Evolutionary conservation across 1,140 invertebrate genomes (phyloP).

Genomic region (Drosophila ironensis): DNA sequence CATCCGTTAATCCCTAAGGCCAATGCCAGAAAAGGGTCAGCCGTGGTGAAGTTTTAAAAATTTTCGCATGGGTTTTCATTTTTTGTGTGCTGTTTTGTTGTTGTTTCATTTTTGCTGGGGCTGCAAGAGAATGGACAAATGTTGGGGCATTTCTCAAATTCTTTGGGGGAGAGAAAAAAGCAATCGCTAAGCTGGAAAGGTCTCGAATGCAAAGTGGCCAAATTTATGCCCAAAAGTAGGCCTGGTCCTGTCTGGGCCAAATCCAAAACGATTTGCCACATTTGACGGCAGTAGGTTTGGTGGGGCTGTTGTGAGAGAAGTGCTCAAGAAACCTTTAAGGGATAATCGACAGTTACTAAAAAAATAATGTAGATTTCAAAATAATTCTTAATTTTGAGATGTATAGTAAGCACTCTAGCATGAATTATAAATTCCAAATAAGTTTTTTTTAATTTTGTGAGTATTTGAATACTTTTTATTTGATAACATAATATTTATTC

Average conservation of each 20-base stretch:
- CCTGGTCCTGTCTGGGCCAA: slow-evolving; percentile 26
- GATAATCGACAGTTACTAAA: background rate
- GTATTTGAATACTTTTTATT: too few species aligned
- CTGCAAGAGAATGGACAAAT: slow-evolving; percentile 65
- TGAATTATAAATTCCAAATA: too few species aligned
- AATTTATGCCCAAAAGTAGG: slow-evolving; percentile 67
- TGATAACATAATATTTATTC: too few species aligned
- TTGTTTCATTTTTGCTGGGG: background rate
- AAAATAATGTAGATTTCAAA: background rate
- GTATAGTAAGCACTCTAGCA: too few species aligned
- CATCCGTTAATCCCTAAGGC: slow-evolving; percentile 62
- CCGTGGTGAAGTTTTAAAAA: slow-evolving; percentile 46
- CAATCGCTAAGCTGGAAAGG: slow-evolving; percentile 42
- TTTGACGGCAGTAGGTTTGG: slow-evolving; percentile 37
- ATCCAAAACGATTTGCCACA: slow-evolving; percentile 33
- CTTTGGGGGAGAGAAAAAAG: slow-evolving; percentile 35
- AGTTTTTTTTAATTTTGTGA: too few species aligned
- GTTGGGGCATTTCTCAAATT: slow-evolving; percentile 69
- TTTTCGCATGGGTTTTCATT: slow-evolving; percentile 28
- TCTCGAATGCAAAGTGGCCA: slow-evolving; percentile 63
- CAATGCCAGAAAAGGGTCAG: slow-evolving; percentile 69
- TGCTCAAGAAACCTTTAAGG: background rate
- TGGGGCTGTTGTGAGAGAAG: background rate
- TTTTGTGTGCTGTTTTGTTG: slow-evolving; percentile 21
- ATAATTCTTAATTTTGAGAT: too few species aligned